Conservation (phyloP, 2,113 vertebrate species). For the Ctenomys sociabilis region DNA sequence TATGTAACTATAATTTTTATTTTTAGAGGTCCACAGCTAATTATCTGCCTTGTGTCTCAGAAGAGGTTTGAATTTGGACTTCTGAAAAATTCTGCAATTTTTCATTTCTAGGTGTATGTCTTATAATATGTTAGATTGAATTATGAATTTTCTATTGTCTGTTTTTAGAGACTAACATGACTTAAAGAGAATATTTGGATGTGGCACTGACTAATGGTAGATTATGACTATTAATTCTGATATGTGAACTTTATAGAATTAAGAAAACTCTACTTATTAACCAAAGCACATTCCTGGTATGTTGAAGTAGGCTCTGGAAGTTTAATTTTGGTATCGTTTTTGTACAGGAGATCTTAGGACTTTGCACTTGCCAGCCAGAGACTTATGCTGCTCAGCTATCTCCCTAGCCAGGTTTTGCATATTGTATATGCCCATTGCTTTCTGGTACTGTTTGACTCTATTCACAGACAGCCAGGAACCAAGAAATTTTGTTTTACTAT, state of each 20-base stretch:
- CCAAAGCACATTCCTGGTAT: no score
- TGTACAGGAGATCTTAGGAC: no score
- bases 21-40: not conserved
- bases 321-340: no score
- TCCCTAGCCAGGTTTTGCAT: no score
- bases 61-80: not conserved
- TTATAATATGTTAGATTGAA: not conserved
- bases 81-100: not conserved
- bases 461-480: no score
- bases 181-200: not conserved
- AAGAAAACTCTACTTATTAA: not conserved
- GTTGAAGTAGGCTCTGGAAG: no score
- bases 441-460: no score
- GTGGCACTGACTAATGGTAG: not conserved
- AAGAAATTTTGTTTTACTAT: no score
- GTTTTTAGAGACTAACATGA: not conserved
- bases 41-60: not conserved
- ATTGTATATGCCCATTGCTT: no score
- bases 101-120: not conserved
- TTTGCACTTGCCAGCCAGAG: no score
- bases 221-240: not conserved
- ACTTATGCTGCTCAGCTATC: no score
- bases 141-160: not conserved
- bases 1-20: no score
- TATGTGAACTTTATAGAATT: not conserved